Percentiles rank a stretch among this genome's conserved stretches.
Conservation (phyloP, 2,113 vertebrate genomes). For the Rhegmatorhina hoffmannsi region DNA sequence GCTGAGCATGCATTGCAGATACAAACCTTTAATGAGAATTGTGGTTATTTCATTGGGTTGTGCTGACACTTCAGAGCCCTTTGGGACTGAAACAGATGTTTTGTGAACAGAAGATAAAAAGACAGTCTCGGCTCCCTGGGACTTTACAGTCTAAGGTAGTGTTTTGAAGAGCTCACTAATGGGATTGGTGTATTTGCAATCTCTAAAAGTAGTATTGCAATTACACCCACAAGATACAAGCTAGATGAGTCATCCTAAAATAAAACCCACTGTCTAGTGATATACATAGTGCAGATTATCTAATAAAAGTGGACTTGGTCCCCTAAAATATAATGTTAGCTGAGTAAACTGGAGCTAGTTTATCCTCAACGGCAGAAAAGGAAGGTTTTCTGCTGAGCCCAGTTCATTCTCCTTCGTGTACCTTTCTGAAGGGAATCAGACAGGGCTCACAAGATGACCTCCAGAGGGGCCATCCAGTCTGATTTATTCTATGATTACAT, state of each 20-base stretch:
- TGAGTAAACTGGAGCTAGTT: neutral
- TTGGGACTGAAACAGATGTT: neutral
- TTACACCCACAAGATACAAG: neutral
- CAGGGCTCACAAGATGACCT: neutral
- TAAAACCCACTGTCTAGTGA: neutral
- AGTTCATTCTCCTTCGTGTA: neutral
- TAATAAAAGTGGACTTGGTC: neutral
- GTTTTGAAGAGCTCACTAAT: neutral
- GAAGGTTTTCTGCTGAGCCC: neutral
- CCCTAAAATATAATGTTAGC: neutral
- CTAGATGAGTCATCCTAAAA: neutral
- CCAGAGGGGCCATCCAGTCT: neutral
- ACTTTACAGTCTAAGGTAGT: neutral
- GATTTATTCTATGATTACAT: neutral
- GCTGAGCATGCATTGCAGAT: neutral
- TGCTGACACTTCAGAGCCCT: neutral
- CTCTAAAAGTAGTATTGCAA: neutral
- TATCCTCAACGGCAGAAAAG: neutral
- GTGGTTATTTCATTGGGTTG: neutral
- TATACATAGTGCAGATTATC: neutral
- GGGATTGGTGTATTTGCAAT: neutral
- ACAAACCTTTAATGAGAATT: neutral
- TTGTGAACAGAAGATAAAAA: neutral
- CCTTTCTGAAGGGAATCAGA: neutral
- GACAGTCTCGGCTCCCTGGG: neutral